These are phyloP conservation scores for Emydoidea blandingii DNA, from an alignment of 2,797 vertebrate species.

Conservation along the genomic window DNA sequence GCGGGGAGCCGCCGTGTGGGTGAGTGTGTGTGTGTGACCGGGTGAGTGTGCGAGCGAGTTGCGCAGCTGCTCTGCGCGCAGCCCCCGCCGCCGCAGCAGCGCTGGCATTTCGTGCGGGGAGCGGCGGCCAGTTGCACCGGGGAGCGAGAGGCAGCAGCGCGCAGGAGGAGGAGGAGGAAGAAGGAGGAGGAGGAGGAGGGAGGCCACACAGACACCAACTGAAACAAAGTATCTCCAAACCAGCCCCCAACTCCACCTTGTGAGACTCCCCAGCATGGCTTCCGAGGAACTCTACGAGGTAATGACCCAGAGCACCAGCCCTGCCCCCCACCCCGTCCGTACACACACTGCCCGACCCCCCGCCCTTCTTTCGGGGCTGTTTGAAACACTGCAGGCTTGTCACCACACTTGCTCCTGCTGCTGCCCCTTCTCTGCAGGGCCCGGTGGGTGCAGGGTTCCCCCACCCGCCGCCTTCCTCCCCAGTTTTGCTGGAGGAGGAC, in stretches of 20 bases:
- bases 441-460: conserved; percentile 14
- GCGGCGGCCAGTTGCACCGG: conserved; percentile 51
- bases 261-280: conserved; percentile 81
- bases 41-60: conserved; percentile 70
- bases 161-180: neutral
- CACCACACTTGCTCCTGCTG: neutral
- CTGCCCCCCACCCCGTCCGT: neutral
- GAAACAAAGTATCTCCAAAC: conserved; percentile 82
- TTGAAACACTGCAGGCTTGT: neutral
- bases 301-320: conserved; percentile 54
- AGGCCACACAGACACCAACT: conserved; percentile 80
- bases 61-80: conserved; percentile 84
- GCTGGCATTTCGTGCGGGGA: conserved; percentile 56
- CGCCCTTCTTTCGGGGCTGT: conserved; percentile 24
- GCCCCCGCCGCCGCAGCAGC: conserved; percentile 55
- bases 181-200: conserved; percentile 41
- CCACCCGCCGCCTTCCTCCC: conserved; percentile 11
- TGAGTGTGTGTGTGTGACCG: neutral
- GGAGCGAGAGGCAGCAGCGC: conserved; percentile 69
- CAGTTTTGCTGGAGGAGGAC: conserved; percentile 70
- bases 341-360: neutral
- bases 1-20: neutral
- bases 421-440: conserved; percentile 39
- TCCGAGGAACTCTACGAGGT: conserved; percentile 86
- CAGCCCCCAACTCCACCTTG: conserved; percentile 72